Percentiles rank a stretch among this genome's conserved stretches.
Evolutionary conservation across 2,797 vertebrate species (phyloP).

Genomic region (Adrianichthys oophorus): DNA sequence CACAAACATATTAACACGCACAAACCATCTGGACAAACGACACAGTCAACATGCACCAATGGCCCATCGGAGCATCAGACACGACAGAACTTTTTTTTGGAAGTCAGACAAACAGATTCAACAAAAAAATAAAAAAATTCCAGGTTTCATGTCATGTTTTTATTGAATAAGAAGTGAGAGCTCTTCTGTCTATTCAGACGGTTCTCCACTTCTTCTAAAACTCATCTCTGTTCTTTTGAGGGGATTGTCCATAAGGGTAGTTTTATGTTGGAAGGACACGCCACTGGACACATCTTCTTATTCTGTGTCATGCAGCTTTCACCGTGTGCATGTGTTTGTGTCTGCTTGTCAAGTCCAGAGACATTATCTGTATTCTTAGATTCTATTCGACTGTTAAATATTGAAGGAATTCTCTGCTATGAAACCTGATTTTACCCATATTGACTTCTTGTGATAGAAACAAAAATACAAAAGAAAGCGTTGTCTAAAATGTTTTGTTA

Average conservation of each 20-base stretch:
- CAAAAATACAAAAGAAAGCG: no score
- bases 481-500: no score
- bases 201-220: slow-evolving; percentile 18
- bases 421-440: no score
- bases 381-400: no score
- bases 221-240: slow-evolving; percentile 20
- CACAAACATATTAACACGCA: slow-evolving; percentile 10
- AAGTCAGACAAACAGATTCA: slow-evolving; percentile 5
- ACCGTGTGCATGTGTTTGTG: slow-evolving; percentile 11
- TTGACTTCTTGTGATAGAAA: no score
- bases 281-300: slow-evolving; percentile 38
- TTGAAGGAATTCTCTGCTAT: no score
- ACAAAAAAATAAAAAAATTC: slow-evolving; percentile 4
- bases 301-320: slow-evolving; percentile 33
- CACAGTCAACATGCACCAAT: not conserved
- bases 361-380: no score
- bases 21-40: slow-evolving; percentile 1
- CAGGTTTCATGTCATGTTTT: slow-evolving; percentile 10
- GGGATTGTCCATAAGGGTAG: slow-evolving; percentile 29
- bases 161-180: not conserved
- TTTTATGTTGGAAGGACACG: slow-evolving; percentile 40
- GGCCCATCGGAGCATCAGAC: not conserved
- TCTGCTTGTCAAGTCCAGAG: slow-evolving; percentile 4
- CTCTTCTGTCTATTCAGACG: slow-evolving; percentile 8
- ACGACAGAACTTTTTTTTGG: not conserved